Conservation (phyloP, 1,140 invertebrate species). For the Bombyx mori region DNA sequence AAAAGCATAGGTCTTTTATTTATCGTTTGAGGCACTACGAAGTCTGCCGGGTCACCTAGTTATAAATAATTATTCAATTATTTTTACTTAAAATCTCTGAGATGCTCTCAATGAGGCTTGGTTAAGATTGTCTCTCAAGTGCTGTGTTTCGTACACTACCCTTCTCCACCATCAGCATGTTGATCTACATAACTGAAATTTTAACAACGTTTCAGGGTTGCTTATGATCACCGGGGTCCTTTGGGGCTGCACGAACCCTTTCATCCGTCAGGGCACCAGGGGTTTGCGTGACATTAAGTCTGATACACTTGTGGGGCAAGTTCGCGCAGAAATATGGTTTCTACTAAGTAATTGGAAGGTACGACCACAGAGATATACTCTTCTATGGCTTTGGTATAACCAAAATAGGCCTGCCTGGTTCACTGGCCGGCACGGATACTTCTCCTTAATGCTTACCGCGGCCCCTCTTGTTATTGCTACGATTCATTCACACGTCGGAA, state of each 20-base stretch:
- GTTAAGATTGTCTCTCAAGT: too few species aligned
- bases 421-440: not conserved
- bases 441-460: too few species aligned
- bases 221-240: constrained; percentile 52
- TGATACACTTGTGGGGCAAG: constrained; percentile 61
- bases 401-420: not conserved
- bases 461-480: too few species aligned
- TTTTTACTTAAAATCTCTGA: too few species aligned
- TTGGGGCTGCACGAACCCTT: constrained; percentile 80
- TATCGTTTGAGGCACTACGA: too few species aligned
- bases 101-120: too few species aligned
- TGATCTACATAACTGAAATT: not conserved
- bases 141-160: too few species aligned
- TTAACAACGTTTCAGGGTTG: constrained; percentile 25
- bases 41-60: too few species aligned
- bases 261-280: constrained; percentile 75
- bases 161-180: too few species aligned
- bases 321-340: constrained; percentile 73
- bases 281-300: constrained; percentile 73
- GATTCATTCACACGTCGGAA: too few species aligned
- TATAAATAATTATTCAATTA: too few species aligned
- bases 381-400: not conserved
- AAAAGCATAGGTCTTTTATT: too few species aligned
- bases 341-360: constrained; percentile 74
- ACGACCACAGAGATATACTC: constrained; percentile 5